Conservation (phyloP, 2,113 vertebrate species). For the Phyllostomus discolor region DNA sequence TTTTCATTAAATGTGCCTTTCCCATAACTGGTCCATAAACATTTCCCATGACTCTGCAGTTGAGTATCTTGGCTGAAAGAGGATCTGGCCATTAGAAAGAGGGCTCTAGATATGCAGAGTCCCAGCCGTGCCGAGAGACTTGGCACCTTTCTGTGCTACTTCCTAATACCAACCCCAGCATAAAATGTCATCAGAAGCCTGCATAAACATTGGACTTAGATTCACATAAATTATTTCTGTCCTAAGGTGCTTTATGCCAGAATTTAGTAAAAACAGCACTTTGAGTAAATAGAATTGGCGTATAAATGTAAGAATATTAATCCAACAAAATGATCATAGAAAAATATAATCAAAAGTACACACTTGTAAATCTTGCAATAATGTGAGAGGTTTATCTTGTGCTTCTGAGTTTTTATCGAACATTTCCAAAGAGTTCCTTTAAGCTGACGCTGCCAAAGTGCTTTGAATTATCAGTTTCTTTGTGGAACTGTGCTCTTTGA, state of each 20-base stretch:
- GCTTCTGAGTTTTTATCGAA: conserved; percentile 71
- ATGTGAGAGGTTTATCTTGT: conserved; percentile 72
- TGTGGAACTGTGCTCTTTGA: conserved; percentile 44
- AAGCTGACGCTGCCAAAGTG: conserved; percentile 40
- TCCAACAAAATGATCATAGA: conserved; percentile 77
- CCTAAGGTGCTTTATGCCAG: conserved; percentile 82
- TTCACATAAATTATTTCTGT: conserved; percentile 87
- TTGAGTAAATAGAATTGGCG: conserved; percentile 82
- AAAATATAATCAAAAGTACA: conserved; percentile 72
- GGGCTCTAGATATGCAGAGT: conserved; percentile 80
- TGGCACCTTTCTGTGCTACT: conserved; percentile 83
- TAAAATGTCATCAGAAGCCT: conserved; percentile 88
- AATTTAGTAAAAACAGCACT: conserved; percentile 84
- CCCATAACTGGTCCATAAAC: conserved; percentile 81
- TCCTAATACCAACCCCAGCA: conserved; percentile 83
- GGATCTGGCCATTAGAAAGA: conserved; percentile 82
- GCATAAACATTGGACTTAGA: conserved; percentile 87
- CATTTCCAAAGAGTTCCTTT: conserved; percentile 66
- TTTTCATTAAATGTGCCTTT: conserved; percentile 83
- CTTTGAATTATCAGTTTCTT: conserved; percentile 38
- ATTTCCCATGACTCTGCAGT: conserved; percentile 85
- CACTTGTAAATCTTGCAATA: conserved; percentile 78
- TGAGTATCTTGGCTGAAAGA: conserved; percentile 82
- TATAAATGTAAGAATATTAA: conserved; percentile 80
- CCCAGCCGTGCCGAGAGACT: conserved; percentile 80